Base-by-base conservation (phyloP, 1,140 invertebrate genomes). In the Sarcophaga bullata region DNA sequence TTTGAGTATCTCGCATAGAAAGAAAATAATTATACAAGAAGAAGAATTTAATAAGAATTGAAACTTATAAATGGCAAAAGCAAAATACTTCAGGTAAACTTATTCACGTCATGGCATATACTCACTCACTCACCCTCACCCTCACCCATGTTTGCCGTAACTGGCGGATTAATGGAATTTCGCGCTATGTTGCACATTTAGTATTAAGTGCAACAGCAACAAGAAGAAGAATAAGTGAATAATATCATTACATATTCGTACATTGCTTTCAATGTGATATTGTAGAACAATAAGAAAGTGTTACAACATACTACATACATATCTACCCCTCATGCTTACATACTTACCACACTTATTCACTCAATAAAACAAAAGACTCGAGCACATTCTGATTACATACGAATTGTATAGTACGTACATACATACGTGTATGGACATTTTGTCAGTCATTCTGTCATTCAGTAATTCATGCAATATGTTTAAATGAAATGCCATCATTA, bases 161-260 rank as follows among this genome's bases (percentile, higher is more conserved):
- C n/a, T 7, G 19, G 19, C 4, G 62, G 62, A 68, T 68, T 68
- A 68, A 19, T 68, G 62, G 62, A 68, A 68, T 68, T 68, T 68
- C 62, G 62, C 62, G 62, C 62, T 68, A 68, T 68, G 62, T 68
- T 68, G 62, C 62, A 68, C 62, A 25, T 68, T 68, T n/a, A 68
- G 62, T 68, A 68, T 68, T 68, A 68, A 68, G 62, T 8, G 3
- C 62, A 68, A 68, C 62, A 19, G n/a, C 62, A 68, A 8, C 19
- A 68, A 0, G 17, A n/a, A 19, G 19, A 6, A 19, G 8, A 19
- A 4, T 4, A 37, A 37, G 25, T 2, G 25, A 37, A 37, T 37
- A 37, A 37, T 37, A 37, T 37, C 25, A 37, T 68, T 68, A 68
- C 5, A 68, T 0, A 19, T 17, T n/a, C 10, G 15, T 15, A 58